Conservation (phyloP, 2,113 vertebrate species). For the Hyaena hyaena region DNA sequence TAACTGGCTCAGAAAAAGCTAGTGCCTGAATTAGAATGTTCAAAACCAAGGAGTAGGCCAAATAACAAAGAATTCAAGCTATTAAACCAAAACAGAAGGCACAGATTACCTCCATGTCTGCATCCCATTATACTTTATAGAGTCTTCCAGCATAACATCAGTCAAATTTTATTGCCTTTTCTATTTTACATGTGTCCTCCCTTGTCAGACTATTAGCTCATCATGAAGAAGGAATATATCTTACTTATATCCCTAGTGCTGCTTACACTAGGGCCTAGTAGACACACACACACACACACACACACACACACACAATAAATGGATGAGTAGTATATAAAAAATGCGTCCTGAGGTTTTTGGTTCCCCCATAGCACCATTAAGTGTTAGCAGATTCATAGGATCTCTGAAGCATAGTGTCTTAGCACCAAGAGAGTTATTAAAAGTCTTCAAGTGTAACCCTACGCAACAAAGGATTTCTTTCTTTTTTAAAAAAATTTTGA, state of each 20-base stretch:
- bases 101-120: neutral
- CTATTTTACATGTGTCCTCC: neutral
- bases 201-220: neutral
- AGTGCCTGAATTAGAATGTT: neutral
- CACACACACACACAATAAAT: neutral
- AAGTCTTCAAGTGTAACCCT: neutral
- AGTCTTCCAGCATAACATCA: neutral
- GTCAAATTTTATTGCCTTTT: neutral
- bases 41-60: neutral
- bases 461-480: neutral
- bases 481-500: no score
- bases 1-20: neutral
- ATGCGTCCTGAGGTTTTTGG: neutral
- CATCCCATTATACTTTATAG: neutral
- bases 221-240: neutral
- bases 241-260: neutral
- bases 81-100: neutral
- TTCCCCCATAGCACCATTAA: neutral
- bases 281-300: neutral
- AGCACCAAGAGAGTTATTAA: neutral
- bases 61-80: neutral
- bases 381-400: neutral
- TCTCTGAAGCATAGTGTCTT: neutral
- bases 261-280: neutral
- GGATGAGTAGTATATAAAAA: neutral